phyloP scores from a whole-genome alignment of 2,113 vertebrate genomes.

The Crotalus helleri region DNA sequence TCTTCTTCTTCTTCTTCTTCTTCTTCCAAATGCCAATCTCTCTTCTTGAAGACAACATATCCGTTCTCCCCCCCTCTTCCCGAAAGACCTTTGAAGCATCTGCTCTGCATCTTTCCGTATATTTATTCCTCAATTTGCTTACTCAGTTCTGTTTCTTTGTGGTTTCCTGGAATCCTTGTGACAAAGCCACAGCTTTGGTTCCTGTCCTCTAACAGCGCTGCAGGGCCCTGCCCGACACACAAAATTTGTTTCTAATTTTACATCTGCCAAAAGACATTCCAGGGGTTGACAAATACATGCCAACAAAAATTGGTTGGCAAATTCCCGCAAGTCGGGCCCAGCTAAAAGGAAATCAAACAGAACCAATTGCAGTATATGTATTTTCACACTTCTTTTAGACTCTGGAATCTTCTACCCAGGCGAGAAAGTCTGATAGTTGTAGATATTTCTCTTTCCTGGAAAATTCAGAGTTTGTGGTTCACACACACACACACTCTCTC shows the following conservation, averaged over 20 bases:
- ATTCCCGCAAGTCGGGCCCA: constrained; percentile 84
- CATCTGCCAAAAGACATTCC: constrained; percentile 77
- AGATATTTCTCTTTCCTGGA: background rate
- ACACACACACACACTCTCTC: too few relatives aligned
- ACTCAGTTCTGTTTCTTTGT: constrained; percentile 78
- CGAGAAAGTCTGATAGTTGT: background rate
- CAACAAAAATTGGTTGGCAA: constrained; percentile 68
- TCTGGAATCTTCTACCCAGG: constrained; percentile 12
- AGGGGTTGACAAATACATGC: constrained; percentile 72
- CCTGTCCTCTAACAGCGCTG: constrained; percentile 74
- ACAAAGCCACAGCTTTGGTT: constrained; percentile 79
- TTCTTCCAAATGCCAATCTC: background rate
- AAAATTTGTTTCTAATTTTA: constrained; percentile 96
- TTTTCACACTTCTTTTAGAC: constrained; percentile 60
- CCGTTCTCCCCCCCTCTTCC: constrained; percentile 52
- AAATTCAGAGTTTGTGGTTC: background rate
- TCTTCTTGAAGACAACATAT: constrained; percentile 45
- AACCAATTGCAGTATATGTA: constrained; percentile 47
- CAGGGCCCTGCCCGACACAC: constrained; percentile 81
- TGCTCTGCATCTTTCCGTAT: constrained; percentile 67
- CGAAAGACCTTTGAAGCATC: constrained; percentile 63
- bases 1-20: too few relatives aligned
- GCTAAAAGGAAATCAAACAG: constrained; percentile 72
- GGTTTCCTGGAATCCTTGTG: constrained; percentile 79
- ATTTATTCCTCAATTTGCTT: constrained; percentile 69